A percentile compares a stretch with the other conserved stretches of the same genome.
Evolutionary conservation across 2,888 invertebrate genomes (phyloP).

Genomic region (Nycteola revayana): DNA sequence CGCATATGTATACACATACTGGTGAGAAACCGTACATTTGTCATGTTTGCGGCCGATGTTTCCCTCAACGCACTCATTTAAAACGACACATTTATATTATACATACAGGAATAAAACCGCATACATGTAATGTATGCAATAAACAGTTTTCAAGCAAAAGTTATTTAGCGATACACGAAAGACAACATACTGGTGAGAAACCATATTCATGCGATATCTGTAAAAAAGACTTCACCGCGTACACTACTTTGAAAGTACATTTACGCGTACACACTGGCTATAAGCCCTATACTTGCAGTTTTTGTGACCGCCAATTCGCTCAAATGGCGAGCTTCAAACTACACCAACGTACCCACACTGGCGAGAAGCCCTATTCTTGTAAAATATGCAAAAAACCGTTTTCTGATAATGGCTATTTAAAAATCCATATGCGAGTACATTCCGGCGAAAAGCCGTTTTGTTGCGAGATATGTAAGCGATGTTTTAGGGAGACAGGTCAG

Average conservation of each 20-base stretch:
- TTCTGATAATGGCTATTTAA: constrained; percentile 69
- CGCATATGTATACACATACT: constrained; percentile 65
- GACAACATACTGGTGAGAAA: constrained; percentile 63
- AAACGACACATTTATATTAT: constrained; percentile 68
- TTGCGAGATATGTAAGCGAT: constrained; percentile 62
- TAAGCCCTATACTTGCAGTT: constrained; percentile 64
- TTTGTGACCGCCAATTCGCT: constrained; percentile 63
- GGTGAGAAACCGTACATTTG: constrained; percentile 67
- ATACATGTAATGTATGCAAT: constrained; percentile 56
- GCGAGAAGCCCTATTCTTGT: constrained; percentile 60
- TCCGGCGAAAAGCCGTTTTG: constrained; percentile 63
- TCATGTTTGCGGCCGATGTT: constrained; percentile 63
- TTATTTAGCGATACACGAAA: constrained; percentile 63
- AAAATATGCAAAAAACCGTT: constrained; percentile 67
- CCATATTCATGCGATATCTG: constrained; percentile 67
- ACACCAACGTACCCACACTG: constrained; percentile 66
- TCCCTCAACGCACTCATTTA: constrained; percentile 65
- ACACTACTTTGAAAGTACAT: constrained; percentile 69
- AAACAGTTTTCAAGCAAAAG: constrained; percentile 71
- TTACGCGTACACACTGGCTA: constrained; percentile 67
- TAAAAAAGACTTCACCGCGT: constrained; percentile 66
- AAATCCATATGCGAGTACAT: constrained; percentile 69
- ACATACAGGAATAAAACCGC: constrained; percentile 61
- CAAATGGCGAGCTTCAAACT: constrained; percentile 71
- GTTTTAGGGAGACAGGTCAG: constrained; percentile 64